These are phyloP conservation scores for Chloropsis hardwickii DNA, from an alignment of 2,113 vertebrate genomes.

Conservation along the genomic window DNA sequence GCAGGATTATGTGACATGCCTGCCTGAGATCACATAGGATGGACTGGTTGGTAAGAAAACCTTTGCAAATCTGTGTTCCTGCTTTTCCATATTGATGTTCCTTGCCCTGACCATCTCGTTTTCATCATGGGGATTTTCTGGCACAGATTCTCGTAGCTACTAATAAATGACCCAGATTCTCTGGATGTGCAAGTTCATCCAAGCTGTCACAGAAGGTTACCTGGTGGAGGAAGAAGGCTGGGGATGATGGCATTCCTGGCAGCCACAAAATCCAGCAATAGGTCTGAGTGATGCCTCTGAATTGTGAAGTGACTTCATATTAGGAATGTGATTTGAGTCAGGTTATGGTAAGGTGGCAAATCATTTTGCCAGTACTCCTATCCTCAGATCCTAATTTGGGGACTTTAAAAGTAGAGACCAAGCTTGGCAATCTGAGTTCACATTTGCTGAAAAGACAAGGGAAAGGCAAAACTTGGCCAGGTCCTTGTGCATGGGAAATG, in stretches of 20 bases:
- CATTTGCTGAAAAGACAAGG: not conserved
- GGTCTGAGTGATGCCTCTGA: not conserved
- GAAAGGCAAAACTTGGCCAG: not conserved
- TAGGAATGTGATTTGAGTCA: not conserved
- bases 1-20: not conserved
- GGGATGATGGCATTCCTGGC: not conserved
- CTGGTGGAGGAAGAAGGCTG: not conserved
- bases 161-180: not conserved
- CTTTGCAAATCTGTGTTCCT: not conserved
- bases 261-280: not conserved
- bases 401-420: not conserved
- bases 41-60: not conserved
- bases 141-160: not conserved
- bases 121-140: not conserved
- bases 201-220: slow-evolving; percentile 25
- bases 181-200: not conserved
- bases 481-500: not conserved
- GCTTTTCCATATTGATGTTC: not conserved
- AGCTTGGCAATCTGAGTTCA: not conserved
- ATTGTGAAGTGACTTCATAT: not conserved
- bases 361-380: not conserved
- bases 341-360: not conserved
- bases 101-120: not conserved
- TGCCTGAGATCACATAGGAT: not conserved
- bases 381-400: not conserved